Evolutionary conservation across 2,113 vertebrate species (phyloP), one percentile per base, ranked within the genome.

Genomic region (Sigmodon hispidus): DNA sequence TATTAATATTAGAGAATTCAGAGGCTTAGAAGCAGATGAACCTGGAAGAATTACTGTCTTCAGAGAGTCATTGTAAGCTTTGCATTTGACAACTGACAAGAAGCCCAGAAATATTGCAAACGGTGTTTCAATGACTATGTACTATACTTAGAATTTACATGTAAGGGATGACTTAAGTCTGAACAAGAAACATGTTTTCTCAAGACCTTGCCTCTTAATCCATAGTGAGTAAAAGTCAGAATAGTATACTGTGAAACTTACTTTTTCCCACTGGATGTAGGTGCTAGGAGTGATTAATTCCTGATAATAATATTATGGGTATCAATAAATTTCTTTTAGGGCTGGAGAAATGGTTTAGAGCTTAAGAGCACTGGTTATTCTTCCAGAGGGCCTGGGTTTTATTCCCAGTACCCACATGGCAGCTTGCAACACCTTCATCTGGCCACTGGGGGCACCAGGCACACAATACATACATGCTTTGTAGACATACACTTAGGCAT

Each of bases 151-250:
- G 57, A 83, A 72, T 61, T 75, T 96, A 70, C n/a, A 19, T 72
- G 19, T 40, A 70, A 59, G 79, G 70, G 59, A 48, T 65, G 40
- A 79, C n/a, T 89, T 89, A 96, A 77, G 50, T 73, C 73, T 70
- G 40, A 93, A 17, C 11, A 94, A 85, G 52, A 91, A 85, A 19
- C 17, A 79, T 70, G 81, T 79, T 72, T 94, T 97, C 87, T 67
- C 19, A 88, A 76, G 72, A 52, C 29, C 57, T 87, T 75, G n/a
- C 7, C 31, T 90, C 45, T 90, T 75, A 93, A 16, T 94, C 15
- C 29, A 92, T 77, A 65, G 43, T 92, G 69, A 87, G 36, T 79
- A 75, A 3, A 50, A 76, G 3, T 52, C 72, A 84, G 93, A 89
- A 94, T 59, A 73, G n/a, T 67, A 17, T 8, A 75, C 24, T 89